These are phyloP conservation scores for Carlito syrichta DNA, from an alignment of 2,113 vertebrate genomes.

Conservation along the genomic window DNA sequence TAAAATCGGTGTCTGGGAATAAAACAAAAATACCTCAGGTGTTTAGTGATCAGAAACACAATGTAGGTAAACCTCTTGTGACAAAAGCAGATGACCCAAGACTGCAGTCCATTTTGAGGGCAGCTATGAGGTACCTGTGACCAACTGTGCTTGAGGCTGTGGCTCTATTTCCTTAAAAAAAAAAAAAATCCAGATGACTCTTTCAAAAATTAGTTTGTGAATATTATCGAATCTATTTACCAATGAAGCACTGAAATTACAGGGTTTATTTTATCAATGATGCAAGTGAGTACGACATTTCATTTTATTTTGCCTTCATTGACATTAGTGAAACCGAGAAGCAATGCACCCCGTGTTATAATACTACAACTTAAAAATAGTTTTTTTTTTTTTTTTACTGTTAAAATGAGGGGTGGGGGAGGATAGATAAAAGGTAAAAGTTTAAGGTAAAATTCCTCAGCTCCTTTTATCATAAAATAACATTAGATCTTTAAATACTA, in stretches of 20 bases:
- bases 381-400: background rate
- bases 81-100: fast-evolving
- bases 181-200: background rate
- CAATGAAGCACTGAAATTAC: slow-evolving; percentile 20
- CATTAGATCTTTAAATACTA: background rate
- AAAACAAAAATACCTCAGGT: background rate
- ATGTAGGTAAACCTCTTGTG: background rate
- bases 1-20: background rate
- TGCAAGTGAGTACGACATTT: background rate
- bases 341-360: background rate
- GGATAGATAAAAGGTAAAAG: background rate
- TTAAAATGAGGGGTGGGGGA: background rate
- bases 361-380: background rate
- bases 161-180: background rate
- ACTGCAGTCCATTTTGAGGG: fast-evolving
- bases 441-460: background rate
- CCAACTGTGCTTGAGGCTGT: background rate
- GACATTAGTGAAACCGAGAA: background rate
- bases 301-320: background rate
- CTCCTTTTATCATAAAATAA: slow-evolving; percentile 11
- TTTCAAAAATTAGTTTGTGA: background rate
- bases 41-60: background rate
- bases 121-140: background rate
- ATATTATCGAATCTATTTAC: background rate
- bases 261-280: background rate